Base-by-base conservation (phyloP, 2,888 invertebrate genomes). In the Vesta saturnalis region DNA sequence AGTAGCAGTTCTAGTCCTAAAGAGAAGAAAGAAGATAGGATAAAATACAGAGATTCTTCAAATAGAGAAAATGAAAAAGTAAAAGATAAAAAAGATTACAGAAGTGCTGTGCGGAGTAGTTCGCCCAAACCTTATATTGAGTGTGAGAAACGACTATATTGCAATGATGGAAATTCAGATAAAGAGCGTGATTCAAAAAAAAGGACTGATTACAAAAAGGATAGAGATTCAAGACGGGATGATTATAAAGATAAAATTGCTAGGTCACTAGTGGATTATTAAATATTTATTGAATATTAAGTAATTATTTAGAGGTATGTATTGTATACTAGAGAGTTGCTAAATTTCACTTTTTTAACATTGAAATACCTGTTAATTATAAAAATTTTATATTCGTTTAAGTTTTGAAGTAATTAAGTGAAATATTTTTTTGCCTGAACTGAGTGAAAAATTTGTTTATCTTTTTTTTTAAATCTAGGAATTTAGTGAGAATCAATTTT, bases 171-270 rank as follows among this genome's bases (percentile, higher is more conserved):
- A 43, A 66, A 74, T 57, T n/a, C n/a, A n/a, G 77, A 78, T 21
- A 76, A 77, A 23, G 78, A 80, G 30, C 75, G 76, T 19, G 61
- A 67, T 43, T 6, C 8, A 18, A 72, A 72, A 10, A 76, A 74
- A 62, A 76, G 76, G 22, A 78, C 78, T 54, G 75, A 76, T 71
- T 77, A 80, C n/a, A 58, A 39, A 43, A 35, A 15, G 43, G 67
- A 80, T 47, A 76, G 79, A 61, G 79, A 80, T 47, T 78, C 80
- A 56, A 77, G 81, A 19, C 78, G 79, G 14, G 82, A 84, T 65
- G 78, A 82, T 43, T 81, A 82, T 46, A 81, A 79, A 56, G 77
- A 70, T 76, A 79, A 80, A 63, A 64, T 62, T 55, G 67, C 69
- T 59, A 71, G 72, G 64, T 77, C 77, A 35, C 69, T 81, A 60